These are phyloP conservation scores for Tribolium madens DNA, from an alignment of 1,140 invertebrate genomes.

Conservation along the genomic window DNA sequence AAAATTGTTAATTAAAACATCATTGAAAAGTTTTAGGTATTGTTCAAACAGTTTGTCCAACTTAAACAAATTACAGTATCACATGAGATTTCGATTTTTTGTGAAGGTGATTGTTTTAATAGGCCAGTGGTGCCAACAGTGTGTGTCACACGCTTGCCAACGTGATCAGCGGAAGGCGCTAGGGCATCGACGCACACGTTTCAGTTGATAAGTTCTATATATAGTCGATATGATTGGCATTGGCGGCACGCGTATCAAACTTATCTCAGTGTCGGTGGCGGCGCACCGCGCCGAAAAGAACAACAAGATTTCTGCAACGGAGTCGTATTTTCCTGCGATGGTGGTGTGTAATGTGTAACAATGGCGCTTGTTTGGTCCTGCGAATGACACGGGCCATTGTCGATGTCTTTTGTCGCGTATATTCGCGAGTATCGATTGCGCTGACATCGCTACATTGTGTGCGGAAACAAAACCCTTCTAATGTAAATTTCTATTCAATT, in stretches of 20 bases:
- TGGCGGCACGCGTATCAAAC: conserved; percentile 22
- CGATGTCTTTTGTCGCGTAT: conserved; percentile 46
- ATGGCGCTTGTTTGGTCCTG: conserved; percentile 52
- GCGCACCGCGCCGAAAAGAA: conserved; percentile 36
- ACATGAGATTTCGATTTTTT: too few relatives aligned
- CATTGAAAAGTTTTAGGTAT: too few relatives aligned
- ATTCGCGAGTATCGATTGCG: conserved; percentile 55
- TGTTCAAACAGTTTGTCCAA: too few relatives aligned
- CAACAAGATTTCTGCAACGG: conserved; percentile 47
- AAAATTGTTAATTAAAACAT: too few relatives aligned
- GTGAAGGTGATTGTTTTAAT: too few relatives aligned
- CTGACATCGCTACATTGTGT: conserved; percentile 53
- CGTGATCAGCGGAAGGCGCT: conserved; percentile 5
- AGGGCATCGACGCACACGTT: conserved; percentile 3
- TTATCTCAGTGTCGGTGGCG: not conserved
- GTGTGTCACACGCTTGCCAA: not conserved
- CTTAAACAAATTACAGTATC: too few relatives aligned
- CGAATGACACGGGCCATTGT: conserved; percentile 55
- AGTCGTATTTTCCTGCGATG: conserved; percentile 30
- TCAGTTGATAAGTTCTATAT: conserved; percentile 39
- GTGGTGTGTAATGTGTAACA: conserved; percentile 24
- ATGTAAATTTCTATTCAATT: conserved; percentile 55
- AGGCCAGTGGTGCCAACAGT: not conserved
- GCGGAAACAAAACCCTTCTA: conserved; percentile 54
- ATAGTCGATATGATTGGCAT: conserved; percentile 4